Base-by-base conservation (phyloP, 2,888 invertebrate species). In the Drosophila fulvimacula region DNA sequence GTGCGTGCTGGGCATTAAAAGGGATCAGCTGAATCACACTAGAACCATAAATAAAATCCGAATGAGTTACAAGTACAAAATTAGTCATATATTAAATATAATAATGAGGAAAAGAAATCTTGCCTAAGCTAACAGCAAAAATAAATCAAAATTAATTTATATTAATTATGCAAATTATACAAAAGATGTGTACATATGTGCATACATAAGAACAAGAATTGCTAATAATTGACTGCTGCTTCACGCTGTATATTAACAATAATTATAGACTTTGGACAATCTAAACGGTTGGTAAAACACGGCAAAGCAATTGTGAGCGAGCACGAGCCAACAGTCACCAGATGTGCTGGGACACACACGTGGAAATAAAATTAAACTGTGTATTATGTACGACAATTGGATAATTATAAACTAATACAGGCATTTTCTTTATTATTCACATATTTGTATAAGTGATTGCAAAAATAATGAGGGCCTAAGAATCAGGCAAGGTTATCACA, bases 401-500 rank as follows among this genome's bases (percentile, higher is more conserved):
- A 21, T 49, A 48, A 49, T 49, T 59, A 60, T 59, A 13, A 41
- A 51, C 39, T n/a, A 51, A 13, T 32, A 34, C 17, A 15, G 15
- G 13, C 27, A 30, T 7, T 7, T 4, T 2, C 4, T 24, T 30
- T 21, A 32, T 19, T 5, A 30, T 30, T 53, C 38, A 32, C 5
- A 41, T 42, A 17, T n/a, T 24, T 52, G 36, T n/a, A 27, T 36
- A 17, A 38, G 27, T 27, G 27, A 17, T 53, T 53, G 17, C 3
- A 30, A 41, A 55, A 19, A 15, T 19, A 55, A 41, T 15, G 27
- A 1, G 0, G 17, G 9, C 9, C 9, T 10, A 1, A 13, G 24
- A 56, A 51, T 15, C 49, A 27, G 38, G 38, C 41, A 52, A 62
- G 81, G 73, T 83, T 83, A 77, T 72, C 19, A 24, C 39, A 21